These are phyloP conservation scores for Asobara japonica DNA, from an alignment of 1,140 invertebrate genomes.

Conservation along the genomic window DNA sequence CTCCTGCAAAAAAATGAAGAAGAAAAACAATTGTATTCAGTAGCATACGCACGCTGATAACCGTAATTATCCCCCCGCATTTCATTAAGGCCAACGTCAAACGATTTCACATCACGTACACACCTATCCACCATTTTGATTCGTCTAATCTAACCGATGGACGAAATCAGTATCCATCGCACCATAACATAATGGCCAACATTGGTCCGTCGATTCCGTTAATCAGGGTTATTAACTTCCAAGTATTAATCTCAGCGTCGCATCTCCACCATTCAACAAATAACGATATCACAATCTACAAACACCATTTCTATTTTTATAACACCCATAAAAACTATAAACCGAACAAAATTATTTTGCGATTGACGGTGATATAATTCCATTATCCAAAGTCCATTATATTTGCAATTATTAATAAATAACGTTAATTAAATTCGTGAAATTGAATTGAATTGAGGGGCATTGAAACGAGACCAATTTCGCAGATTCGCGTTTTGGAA, in stretches of 20 bases:
- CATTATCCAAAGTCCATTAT: not conserved
- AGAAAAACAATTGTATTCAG: slow-evolving; percentile 46
- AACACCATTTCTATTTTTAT: not conserved
- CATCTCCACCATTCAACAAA: not conserved
- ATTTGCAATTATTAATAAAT: not conserved
- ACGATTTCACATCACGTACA: slow-evolving; percentile 49
- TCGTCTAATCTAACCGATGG: not conserved
- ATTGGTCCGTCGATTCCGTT: slow-evolving; percentile 15
- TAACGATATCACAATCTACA: not conserved
- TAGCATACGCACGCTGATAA: slow-evolving; percentile 48
- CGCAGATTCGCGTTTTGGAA: too few relatives aligned
- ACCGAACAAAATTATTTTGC: not conserved
- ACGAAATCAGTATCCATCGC: not conserved
- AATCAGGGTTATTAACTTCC: slow-evolving; percentile 10
- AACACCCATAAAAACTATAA: not conserved
- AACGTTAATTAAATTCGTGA: not conserved
- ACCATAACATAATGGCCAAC: slow-evolving; percentile 11
- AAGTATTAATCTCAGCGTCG: not conserved
- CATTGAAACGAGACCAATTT: not conserved
- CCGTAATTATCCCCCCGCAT: slow-evolving; percentile 57
- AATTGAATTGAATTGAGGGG: not conserved
- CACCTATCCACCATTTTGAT: not conserved
- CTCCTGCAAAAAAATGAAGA: too few relatives aligned
- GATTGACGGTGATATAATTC: not conserved
- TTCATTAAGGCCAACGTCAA: slow-evolving; percentile 56